A percentile compares a stretch with the other conserved stretches of the same genome.
phyloP scores from a whole-genome alignment of 2,888 invertebrate genomes.

The Lepidochitona cinerea region DNA sequence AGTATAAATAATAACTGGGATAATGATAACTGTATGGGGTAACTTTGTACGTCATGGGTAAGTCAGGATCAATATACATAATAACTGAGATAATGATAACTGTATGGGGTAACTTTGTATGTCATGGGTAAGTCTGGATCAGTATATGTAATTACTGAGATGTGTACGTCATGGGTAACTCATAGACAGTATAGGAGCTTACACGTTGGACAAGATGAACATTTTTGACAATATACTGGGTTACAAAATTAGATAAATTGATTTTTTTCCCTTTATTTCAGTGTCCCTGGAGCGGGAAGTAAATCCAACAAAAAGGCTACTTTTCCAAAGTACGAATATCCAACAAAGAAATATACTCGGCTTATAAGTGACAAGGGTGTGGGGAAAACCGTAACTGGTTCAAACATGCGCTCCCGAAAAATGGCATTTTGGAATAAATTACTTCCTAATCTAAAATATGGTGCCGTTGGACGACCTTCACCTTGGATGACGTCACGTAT shows the following conservation, averaged over 20 bases:
- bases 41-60: slow-evolving; percentile 46
- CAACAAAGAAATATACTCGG: not conserved
- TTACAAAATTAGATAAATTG: too few species aligned
- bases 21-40: slow-evolving; percentile 38
- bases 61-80: slow-evolving; percentile 3
- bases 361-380: not conserved
- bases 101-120: too few species aligned
- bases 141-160: too few species aligned
- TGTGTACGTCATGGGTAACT: too few species aligned
- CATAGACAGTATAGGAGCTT: slow-evolving; percentile 28
- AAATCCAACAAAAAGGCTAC: not conserved
- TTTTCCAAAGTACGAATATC: not conserved
- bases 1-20: slow-evolving; percentile 35
- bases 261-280: not conserved
- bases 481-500: not conserved
- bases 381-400: not conserved
- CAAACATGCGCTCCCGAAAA: slow-evolving; percentile 19
- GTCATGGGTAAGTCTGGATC: too few species aligned
- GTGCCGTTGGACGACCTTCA: not conserved
- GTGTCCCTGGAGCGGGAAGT: not conserved
- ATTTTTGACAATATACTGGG: too few species aligned
- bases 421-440: slow-evolving; percentile 33
- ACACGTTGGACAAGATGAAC: too few species aligned
- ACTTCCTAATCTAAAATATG: slow-evolving; percentile 7
- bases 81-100: too few species aligned